Evolutionary conservation across 2,113 vertebrate species (phyloP), one percentile per base, ranked within the genome.

Genomic region (Brachyhypopomus gauderio): DNA sequence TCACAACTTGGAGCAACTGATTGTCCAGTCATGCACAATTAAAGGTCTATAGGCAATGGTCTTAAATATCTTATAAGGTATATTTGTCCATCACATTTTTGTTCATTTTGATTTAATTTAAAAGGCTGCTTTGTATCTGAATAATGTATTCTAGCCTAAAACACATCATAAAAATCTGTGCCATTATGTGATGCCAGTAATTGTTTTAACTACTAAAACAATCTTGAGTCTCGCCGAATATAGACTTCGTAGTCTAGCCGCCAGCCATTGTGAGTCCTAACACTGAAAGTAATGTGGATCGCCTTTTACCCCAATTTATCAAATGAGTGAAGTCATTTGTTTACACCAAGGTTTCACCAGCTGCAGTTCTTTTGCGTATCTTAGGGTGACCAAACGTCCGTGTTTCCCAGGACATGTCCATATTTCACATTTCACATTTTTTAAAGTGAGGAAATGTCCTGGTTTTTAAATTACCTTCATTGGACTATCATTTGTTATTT

Each of bases 111-210:
- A 23, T 78, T 70, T 3, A 2, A 22, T 59, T 78, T 38, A 78
- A 25, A 25, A 60, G 62, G 70, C 70, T 73, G 78, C 52, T 80
- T 72, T 52, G 34, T 36, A 36, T 80, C 70, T 64, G 48, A 79
- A 45, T 52, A 48, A 30, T 77, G 77, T 20, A 79, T 67, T 62
- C 45, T 56, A 62, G 82, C 62, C 82, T 79, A 45, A 79, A 23
- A 74, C 77, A 62, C 71, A 52, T 83, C 77, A 70, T 79, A 75
- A 79, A 83, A 70, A 20, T 20, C 45, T 9, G 55, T 66, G 36
- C 55, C 41, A 73, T 69, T 60, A 70, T 84, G 69, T 63, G 74
- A 63, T 69, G 36, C 38, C 77, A 79, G 70, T 62, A 63, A 79
- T 70, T 83, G 77, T 55, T 75, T 58, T 34, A 60, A 34, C 58